Base-by-base conservation (phyloP, 2,888 invertebrate species). In the Stomorhina lunata region DNA sequence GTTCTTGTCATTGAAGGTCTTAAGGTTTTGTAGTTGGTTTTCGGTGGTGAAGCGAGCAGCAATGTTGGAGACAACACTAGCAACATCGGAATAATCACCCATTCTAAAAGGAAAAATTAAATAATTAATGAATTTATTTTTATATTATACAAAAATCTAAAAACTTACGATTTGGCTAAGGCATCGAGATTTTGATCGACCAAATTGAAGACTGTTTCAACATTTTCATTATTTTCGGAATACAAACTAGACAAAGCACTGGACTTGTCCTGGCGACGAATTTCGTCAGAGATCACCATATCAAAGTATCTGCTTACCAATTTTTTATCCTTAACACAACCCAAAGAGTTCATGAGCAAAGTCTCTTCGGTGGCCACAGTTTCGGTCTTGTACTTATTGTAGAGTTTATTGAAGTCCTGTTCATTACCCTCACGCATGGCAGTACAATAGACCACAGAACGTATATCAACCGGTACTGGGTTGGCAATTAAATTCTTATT, bases 381-480 rank as follows among this genome's bases (percentile, higher is more conserved):
- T 66, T 93, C 92, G 0, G 85, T 87, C 65, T 90, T 86, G 90
- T 94, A 96, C 81, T 93, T 93, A 0, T 92, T 84, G 93, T 94
- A 95, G 22, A 95, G 90, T 85, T 92, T 93, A 0, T 93, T 87
- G 93, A 95, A 97, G 81, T 95, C 94, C 0, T 88, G 88, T n/a
- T 88, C 86, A 0, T 91, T 91, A 0, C 95, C 95, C 32, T 93
- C 89, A n/a, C 94, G 93, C 7, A 97, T 92, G 1, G 93, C 95
- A 20, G 93, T 93, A 88, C 97, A 97, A 90, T 96, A 97, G 0
- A 96, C 95, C 63, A 94, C 93, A 25, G 92, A 90, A 66, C 95
- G 94, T 63, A 94, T 92, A 87, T 96, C 95, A 6, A 93, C 93
- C 22, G 93, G 92, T 27, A 93, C 87, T 4, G 81, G 76, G 93